Percentiles rank a stretch among this genome's conserved stretches.
These are phyloP conservation scores for Schizothorax lantsangensis DNA, from an alignment of 2,797 vertebrate genomes.

Conservation along the genomic window DNA sequence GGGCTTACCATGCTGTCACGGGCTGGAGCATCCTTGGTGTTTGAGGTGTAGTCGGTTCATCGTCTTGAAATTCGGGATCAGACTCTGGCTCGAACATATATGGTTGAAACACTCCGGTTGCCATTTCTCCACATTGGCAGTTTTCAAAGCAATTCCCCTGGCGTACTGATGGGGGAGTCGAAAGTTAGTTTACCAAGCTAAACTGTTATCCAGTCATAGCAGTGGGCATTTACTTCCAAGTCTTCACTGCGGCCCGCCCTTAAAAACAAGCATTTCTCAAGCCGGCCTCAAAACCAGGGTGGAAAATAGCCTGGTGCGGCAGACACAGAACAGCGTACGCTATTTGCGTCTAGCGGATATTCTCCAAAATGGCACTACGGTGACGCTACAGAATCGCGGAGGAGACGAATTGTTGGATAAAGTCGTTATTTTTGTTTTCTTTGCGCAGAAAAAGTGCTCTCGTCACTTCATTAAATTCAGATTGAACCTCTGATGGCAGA, in stretches of 20 bases:
- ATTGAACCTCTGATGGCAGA: no score
- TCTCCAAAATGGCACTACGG: no score
- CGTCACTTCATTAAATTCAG: no score
- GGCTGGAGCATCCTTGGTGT: not conserved
- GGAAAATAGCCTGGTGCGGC: not conserved
- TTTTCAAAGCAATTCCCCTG: not conserved
- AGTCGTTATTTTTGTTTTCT: no score
- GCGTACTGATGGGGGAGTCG: not conserved
- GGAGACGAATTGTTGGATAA: no score
- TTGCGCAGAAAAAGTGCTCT: no score
- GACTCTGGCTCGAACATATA: not conserved
- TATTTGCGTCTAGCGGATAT: no score
- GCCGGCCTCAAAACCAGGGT: not conserved
- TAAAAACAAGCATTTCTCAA: not conserved
- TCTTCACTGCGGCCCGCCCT: not conserved
- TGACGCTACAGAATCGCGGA: no score
- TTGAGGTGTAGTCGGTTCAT: not conserved
- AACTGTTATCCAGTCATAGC: not conserved
- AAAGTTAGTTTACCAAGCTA: not conserved
- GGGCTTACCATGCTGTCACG: not conserved
- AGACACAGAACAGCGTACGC: no score
- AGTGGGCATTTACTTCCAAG: not conserved
- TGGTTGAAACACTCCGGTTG: not conserved
- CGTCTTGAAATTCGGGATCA: not conserved
- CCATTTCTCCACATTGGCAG: not conserved